These are phyloP conservation scores for Drosophila nigromelanica DNA, from an alignment of 1,140 invertebrate genomes.

Conservation along the genomic window DNA sequence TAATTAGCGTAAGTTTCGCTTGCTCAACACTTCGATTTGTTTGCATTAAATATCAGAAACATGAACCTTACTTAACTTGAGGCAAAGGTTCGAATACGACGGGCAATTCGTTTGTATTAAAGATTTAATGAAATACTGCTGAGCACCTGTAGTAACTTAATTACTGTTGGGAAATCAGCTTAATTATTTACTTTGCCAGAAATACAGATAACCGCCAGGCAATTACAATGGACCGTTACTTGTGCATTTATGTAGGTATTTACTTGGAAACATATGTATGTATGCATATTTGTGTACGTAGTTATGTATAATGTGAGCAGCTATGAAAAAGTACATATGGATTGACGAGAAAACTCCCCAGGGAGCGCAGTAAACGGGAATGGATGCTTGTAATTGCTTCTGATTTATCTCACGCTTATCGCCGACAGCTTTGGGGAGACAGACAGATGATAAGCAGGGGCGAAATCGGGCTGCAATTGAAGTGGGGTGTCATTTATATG, in stretches of 20 bases:
- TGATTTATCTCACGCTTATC: slow-evolving; percentile 78
- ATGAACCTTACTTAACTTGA: slow-evolving; percentile 1
- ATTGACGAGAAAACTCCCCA: background rate
- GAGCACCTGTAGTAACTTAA: slow-evolving; percentile 64
- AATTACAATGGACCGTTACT: slow-evolving; percentile 10
- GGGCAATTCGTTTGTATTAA: slow-evolving; percentile 40
- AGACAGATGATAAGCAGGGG: background rate
- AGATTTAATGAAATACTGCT: slow-evolving; percentile 39
- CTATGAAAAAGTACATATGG: slow-evolving; percentile 2
- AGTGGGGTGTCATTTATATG: slow-evolving; percentile 64
- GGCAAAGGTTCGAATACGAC: background rate
- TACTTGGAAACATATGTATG: no score
- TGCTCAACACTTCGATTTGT: slow-evolving; percentile 14
- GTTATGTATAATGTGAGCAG: background rate
- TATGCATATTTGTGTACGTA: no score
- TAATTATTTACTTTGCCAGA: slow-evolving; percentile 58
- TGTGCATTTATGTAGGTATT: background rate
- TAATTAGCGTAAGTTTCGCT: background rate
- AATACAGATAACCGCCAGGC: slow-evolving; percentile 20
- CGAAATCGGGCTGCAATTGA: background rate
- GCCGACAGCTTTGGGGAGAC: slow-evolving; percentile 22
- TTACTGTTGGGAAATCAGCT: slow-evolving; percentile 65
- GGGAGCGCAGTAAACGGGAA: slow-evolving; percentile 54
- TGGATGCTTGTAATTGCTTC: slow-evolving; percentile 76
- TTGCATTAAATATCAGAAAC: slow-evolving; percentile 20